phyloP scores from a whole-genome alignment of 2,113 vertebrate species.

The Pycnonotus jocosus region DNA sequence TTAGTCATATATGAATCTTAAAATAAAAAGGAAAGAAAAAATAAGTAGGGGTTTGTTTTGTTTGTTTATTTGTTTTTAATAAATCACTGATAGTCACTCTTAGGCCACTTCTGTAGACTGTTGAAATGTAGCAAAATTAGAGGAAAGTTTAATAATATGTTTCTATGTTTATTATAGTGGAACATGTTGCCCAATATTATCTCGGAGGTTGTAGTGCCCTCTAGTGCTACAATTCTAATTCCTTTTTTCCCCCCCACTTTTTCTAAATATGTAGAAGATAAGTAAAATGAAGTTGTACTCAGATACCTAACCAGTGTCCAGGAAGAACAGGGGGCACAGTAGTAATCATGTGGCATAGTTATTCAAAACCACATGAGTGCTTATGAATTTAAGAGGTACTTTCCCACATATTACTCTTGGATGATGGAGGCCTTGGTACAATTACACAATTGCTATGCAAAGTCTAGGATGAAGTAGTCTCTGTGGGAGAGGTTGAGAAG shows the following conservation, averaged over 20 bases:
- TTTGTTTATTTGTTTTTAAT: neutral
- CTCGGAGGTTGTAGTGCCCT: conserved; percentile 55
- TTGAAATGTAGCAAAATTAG: neutral
- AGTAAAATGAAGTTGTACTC: neutral
- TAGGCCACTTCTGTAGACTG: neutral
- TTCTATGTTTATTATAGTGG: neutral
- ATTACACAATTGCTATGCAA: neutral
- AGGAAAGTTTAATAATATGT: neutral
- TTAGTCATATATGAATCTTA: neutral
- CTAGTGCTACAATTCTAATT: conserved; percentile 36
- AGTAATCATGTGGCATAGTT: neutral
- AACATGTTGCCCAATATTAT: neutral
- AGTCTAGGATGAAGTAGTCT: neutral
- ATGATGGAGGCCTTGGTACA: neutral
- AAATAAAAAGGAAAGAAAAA: neutral
- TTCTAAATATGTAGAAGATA: neutral
- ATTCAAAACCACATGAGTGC: neutral
- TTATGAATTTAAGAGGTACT: neutral
- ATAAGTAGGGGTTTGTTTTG: neutral
- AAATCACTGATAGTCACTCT: neutral
- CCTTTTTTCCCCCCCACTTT: accelerated
- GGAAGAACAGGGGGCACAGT: neutral
- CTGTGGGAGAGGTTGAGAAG: neutral
- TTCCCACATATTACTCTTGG: neutral
- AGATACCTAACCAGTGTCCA: neutral